Evolutionary conservation across 2,113 vertebrate species (phyloP), one percentile per base, ranked within the genome.

Genomic region (Calcarius ornatus): DNA sequence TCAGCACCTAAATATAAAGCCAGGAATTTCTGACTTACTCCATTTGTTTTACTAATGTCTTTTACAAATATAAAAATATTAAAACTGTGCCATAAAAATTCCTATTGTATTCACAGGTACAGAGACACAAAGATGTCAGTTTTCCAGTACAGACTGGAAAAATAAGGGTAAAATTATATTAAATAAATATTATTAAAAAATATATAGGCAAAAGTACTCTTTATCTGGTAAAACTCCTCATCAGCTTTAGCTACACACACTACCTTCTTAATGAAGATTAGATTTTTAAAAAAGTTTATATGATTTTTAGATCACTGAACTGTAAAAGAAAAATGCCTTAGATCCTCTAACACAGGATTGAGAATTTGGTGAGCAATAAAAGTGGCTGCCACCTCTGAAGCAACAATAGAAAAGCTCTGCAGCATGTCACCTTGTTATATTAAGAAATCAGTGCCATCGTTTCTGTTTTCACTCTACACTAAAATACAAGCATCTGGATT

Each of bases 21-120:
- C 87, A 96, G 78, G 91, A 87, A 90, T 85, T 87, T 94, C 45
- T 94, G 43, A 94, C 60, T 65, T 64, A 71, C 18, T 87, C 27
- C 20, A 73, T 71, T 95, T 75, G 57, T 95, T 92, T 57, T 87
- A 89, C 28, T 92, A 81, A 95, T 61, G 54, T 37, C 22, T 90
- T 93, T 86, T 77, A 83, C 79, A 90, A 87, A 87, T 69, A 84
- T 16, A 87, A 57, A 83, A 81, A 35, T 18, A 12, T 27, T 70
- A 63, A 73, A 86, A 66, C 8, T 8, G 9, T 70, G 56, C 81
- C 80, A 81, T 24, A n/a, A 78, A 84, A 91, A 71, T 27, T 83
- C 43, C 82, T 63, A 51, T 15, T 53, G 27, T 53, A 79, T 75
- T 88, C 51, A 86, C 11, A 81, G 42, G 64, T 90, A 78, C 18